Percentiles rank a stretch among this genome's conserved stretches.
These are phyloP conservation scores for Nesidiocoris tenuis DNA, from an alignment of 2,888 invertebrate genomes.

Conservation along the genomic window DNA sequence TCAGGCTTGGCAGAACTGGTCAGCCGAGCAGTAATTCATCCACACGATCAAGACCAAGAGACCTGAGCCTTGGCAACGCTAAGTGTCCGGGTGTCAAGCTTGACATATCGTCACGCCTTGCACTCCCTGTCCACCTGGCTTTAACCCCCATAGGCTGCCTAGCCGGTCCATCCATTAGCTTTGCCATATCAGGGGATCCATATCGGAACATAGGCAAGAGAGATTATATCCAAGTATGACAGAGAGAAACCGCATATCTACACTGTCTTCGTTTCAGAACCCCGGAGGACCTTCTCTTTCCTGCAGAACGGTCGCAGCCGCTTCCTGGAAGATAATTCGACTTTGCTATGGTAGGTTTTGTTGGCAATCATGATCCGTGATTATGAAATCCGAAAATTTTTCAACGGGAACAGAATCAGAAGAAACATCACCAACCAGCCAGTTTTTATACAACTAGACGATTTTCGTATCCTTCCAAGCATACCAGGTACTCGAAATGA, in stretches of 20 bases:
- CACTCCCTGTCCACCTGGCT: conserved; percentile 10
- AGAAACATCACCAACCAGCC: no score
- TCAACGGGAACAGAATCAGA: no score
- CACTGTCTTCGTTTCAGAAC: not conserved
- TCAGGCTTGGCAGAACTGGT: no score
- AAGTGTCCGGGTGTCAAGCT: conserved; percentile 29
- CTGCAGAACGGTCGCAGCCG: no score
- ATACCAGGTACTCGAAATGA: no score
- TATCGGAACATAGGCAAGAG: not conserved
- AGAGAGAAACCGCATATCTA: not conserved
- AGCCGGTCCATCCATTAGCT: not conserved
- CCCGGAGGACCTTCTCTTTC: no score
- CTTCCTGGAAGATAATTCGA: no score
- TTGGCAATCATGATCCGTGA: no score
- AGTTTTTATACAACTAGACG: no score
- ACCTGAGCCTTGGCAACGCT: not conserved
- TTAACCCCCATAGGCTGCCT: conserved; percentile 1
- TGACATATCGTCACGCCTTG: conserved; percentile 35
- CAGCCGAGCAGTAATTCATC: not conserved
- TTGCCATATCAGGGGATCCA: not conserved
- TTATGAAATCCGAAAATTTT: no score
- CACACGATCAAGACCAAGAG: not conserved
- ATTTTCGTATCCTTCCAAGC: no score
- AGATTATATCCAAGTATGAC: not conserved
- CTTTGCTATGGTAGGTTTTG: no score